Evolutionary conservation across 37 sponge, comb jelly and placozoan genomes (phyloP).

Genomic region (Cladorhizidae sp.): DNA sequence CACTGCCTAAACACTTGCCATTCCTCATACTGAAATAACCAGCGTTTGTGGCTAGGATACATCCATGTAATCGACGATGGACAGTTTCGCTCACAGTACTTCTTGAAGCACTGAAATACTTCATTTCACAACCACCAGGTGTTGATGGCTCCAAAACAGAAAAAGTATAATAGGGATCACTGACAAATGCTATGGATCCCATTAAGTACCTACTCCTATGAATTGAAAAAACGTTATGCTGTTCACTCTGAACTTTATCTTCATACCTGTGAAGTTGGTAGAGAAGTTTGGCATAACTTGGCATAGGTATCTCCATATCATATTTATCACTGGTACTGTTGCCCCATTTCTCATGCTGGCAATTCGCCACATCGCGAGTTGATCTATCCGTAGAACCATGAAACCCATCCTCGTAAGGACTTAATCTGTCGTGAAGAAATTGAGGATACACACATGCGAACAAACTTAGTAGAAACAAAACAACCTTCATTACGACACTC

Average conservation of each 20-base stretch:
- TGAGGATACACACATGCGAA: too few relatives aligned
- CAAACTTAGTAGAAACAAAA: too few relatives aligned
- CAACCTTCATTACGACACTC: too few relatives aligned
- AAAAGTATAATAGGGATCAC: conserved; percentile 76
- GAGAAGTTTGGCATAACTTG: background rate
- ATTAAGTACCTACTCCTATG: conserved; percentile 21
- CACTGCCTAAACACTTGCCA: conserved; percentile 79
- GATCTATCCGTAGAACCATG: conserved; percentile 31
- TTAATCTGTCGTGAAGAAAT: conserved; percentile 50
- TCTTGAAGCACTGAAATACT: conserved; percentile 22
- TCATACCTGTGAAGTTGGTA: conserved; percentile 23
- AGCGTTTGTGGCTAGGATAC: conserved; percentile 80
- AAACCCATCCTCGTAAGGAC: conserved; percentile 39
- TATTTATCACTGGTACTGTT: conserved; percentile 37
- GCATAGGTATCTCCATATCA: background rate
- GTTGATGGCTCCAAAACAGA: conserved; percentile 84
- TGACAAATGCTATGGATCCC: conserved; percentile 74
- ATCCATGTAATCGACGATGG: conserved; percentile 24
- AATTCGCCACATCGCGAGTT: conserved; percentile 21
- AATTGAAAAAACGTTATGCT: background rate
- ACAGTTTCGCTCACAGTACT: conserved; percentile 72
- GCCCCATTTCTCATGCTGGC: conserved; percentile 39
- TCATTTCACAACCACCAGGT: conserved; percentile 42
- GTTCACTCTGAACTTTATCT: conserved; percentile 4
- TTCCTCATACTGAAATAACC: conserved; percentile 70